Evolutionary conservation across 1,140 invertebrate genomes (phyloP).

Genomic region (Drosophila nigrodunni): DNA sequence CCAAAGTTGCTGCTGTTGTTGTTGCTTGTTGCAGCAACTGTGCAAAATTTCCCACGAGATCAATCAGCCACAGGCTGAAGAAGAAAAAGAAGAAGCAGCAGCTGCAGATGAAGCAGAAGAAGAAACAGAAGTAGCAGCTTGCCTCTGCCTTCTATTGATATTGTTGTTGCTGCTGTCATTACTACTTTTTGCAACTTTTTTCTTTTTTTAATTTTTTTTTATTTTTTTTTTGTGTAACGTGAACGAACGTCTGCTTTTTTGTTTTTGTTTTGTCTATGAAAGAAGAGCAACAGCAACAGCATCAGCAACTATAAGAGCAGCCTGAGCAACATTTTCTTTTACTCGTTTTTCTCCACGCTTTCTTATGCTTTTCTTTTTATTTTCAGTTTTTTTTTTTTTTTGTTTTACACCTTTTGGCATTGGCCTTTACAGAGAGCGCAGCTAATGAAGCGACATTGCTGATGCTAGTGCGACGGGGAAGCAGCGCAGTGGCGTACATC

Average conservation of each 20-base stretch:
- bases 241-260: conserved; percentile 56
- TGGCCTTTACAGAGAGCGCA: conserved; percentile 69
- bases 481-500: conserved; percentile 39
- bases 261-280: conserved; percentile 66
- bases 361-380: conserved; percentile 24
- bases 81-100: conserved; percentile 59
- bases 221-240: conserved; percentile 67
- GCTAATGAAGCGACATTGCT: conserved; percentile 76
- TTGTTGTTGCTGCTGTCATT: conserved; percentile 51
- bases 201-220: conserved; percentile 2
- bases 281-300: not conserved
- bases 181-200: conserved; percentile 72
- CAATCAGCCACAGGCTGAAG: conserved; percentile 76
- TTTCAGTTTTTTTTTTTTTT: conserved; percentile 44
- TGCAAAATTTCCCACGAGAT: conserved; percentile 83
- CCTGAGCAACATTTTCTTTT: conserved; percentile 30
- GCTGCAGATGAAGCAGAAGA: conserved; percentile 53
- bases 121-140: conserved; percentile 59
- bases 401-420: conserved; percentile 75
- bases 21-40: conserved; percentile 66
- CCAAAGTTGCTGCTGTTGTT: conserved; percentile 36
- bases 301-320: not conserved
- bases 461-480: conserved; percentile 39
- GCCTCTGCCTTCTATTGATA: conserved; percentile 13
- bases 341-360: conserved; percentile 34